Evolutionary conservation across 1,140 invertebrate genomes (phyloP).

Genomic region (Lordiphosa collinella): DNA sequence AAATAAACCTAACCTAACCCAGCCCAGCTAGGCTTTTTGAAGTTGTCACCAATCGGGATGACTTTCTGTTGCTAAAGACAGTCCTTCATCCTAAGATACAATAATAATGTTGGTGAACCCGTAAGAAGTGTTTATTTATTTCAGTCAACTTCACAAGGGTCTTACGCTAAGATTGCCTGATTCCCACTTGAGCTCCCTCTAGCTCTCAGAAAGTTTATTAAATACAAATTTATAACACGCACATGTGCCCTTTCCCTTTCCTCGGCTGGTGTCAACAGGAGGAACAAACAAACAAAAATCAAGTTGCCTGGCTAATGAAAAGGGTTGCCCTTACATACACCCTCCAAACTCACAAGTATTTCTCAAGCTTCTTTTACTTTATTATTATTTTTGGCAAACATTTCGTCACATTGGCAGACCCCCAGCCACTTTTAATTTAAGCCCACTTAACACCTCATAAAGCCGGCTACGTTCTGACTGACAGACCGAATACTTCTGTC

Average conservation of each 20-base stretch:
- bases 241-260: slow-evolving; percentile 46
- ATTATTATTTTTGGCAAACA: slow-evolving; percentile 62
- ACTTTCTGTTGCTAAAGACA: no score
- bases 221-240: slow-evolving; percentile 67
- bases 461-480: slow-evolving; percentile 59
- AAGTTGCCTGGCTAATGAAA: slow-evolving; percentile 54
- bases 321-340: slow-evolving; percentile 3
- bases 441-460: slow-evolving; percentile 77
- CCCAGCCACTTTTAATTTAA: slow-evolving; percentile 68
- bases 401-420: slow-evolving; percentile 59
- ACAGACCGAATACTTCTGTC: slow-evolving; percentile 23
- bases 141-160: neutral
- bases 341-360: slow-evolving; percentile 19
- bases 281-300: slow-evolving; percentile 57
- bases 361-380: slow-evolving; percentile 23
- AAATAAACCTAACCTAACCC: no score
- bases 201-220: slow-evolving; percentile 56
- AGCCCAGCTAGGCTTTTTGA: no score
- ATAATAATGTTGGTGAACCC: no score
- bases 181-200: slow-evolving; percentile 44
- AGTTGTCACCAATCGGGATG: no score
- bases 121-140: no score
- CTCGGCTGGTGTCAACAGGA: slow-evolving; percentile 20
- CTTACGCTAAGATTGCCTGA: slow-evolving; percentile 5
- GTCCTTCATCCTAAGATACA: no score